Conservation (phyloP, 1,140 invertebrate genomes). For the Polypedilum pembai region DNA sequence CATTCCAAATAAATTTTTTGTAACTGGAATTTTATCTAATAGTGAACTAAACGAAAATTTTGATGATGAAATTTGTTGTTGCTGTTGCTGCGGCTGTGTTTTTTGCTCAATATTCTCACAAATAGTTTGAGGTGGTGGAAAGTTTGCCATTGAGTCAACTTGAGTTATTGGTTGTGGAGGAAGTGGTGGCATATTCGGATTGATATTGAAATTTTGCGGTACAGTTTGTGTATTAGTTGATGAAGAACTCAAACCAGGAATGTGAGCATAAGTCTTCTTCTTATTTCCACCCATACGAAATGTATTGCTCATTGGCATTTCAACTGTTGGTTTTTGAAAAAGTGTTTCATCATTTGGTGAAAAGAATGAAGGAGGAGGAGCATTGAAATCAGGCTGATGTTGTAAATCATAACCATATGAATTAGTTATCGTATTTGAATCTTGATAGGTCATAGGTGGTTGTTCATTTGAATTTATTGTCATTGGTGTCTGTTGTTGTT, state of each 20-base stretch:
- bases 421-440: neutral
- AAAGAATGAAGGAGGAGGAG: conserved; percentile 41
- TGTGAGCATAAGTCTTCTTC: conserved; percentile 52
- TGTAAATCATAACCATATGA: neutral
- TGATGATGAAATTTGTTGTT: neutral
- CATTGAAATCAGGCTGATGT: neutral
- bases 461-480: neutral
- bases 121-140: neutral
- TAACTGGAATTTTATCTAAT: conserved; percentile 6
- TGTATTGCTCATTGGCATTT: conserved; percentile 39
- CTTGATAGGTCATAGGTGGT: neutral
- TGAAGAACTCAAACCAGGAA: conserved; percentile 46
- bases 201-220: conserved; percentile 24
- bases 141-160: neutral
- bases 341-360: conserved; percentile 36
- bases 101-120: neutral
- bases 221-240: neutral
- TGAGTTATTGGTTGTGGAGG: conserved; percentile 1
- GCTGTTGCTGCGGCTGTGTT: neutral
- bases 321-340: conserved; percentile 37
- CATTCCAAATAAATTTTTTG: neutral
- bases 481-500: neutral
- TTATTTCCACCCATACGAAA: conserved; percentile 46
- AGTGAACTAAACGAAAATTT: conserved; percentile 8
- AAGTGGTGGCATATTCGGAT: neutral